These are phyloP conservation scores for Leptopterna dolabrata DNA, from an alignment of 2,888 invertebrate genomes.

Conservation along the genomic window DNA sequence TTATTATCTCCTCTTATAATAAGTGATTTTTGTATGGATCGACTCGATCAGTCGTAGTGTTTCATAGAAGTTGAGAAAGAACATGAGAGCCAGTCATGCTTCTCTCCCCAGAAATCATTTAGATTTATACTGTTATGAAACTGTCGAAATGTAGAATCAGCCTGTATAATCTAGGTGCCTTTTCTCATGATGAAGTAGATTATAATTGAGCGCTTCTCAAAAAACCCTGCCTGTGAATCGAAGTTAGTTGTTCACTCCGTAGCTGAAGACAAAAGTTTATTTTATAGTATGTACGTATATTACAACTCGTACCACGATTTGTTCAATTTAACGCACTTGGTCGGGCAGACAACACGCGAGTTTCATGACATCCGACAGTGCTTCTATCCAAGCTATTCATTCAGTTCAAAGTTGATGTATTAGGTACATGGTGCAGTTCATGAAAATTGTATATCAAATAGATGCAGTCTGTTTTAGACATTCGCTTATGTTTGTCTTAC, in stretches of 20 bases:
- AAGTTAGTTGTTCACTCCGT: too few relatives aligned
- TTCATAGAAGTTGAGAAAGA: background rate
- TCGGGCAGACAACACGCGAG: too few relatives aligned
- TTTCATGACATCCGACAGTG: too few relatives aligned
- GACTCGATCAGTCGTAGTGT: too few relatives aligned
- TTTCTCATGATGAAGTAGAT: background rate
- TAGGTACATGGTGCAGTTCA: background rate
- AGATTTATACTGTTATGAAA: background rate
- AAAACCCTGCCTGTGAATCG: too few relatives aligned
- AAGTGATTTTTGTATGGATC: too few relatives aligned
- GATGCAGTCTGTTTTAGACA: background rate
- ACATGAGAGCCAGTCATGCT: background rate
- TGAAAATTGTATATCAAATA: background rate
- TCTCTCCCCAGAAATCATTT: background rate
- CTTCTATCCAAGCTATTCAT: background rate
- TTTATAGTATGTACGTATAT: too few relatives aligned
- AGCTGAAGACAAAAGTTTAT: too few relatives aligned
- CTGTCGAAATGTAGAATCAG: background rate
- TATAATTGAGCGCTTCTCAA: background rate
- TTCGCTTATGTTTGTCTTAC: background rate
- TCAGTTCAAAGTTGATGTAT: background rate
- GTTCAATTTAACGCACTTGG: too few relatives aligned
- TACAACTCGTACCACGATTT: too few relatives aligned
- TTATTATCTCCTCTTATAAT: too few relatives aligned
- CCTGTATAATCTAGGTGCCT: slow-evolving; percentile 3